Evolutionary conservation across 2,797 vertebrate genomes (phyloP), one percentile per base, ranked within the genome.

Genomic region (Melanotaenia pygmaea): DNA sequence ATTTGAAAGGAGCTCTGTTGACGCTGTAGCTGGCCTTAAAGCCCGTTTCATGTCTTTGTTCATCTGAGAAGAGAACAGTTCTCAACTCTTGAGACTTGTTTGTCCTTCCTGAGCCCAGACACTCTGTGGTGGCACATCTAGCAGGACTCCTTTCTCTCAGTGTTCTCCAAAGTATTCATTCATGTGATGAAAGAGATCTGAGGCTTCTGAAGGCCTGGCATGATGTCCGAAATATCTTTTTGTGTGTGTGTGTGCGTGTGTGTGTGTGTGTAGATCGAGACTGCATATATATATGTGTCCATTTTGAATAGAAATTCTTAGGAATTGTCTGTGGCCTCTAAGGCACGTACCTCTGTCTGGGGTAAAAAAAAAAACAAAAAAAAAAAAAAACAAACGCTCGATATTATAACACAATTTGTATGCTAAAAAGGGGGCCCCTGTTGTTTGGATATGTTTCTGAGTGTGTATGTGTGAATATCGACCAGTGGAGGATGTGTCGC

Each of bases 381-480:
- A 30, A 30, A 5, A 40, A 40, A 22, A 50, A 50, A 67, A 60
- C 67, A 10, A 40, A 7, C 51, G 78, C 68, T 90, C 84, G 28
- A 89, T 91, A 89, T 84, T 81, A 83, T 85, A 90, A 90, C 86
- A 80, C 87, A 89, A 88, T 91, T 87, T 91, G 85, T 91, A 90
- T 91, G 90, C 88, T 90, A 91, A 92, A 77, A 88, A 88, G 91
- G 85, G 70, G 64, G 79, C 74, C 61, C 64, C 68, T 74, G 78
- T 90, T 91, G 84, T 90, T 83, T 85, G 67, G 67, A 78, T 84
- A 67, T 80, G 81, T 84, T 74, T 82, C 68, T 68, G 67, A 22
- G 68, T 57, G 61, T 76, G 64, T 64, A 59, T 47, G 62, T 51
- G 69, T 71, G 62, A 51, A 20, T 88, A 91, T 90, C 64, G 87